A percentile compares a stretch with the other conserved stretches of the same genome.
phyloP scores from a whole-genome alignment of 2,888 invertebrate species.

The Sarcophaga variegata region DNA sequence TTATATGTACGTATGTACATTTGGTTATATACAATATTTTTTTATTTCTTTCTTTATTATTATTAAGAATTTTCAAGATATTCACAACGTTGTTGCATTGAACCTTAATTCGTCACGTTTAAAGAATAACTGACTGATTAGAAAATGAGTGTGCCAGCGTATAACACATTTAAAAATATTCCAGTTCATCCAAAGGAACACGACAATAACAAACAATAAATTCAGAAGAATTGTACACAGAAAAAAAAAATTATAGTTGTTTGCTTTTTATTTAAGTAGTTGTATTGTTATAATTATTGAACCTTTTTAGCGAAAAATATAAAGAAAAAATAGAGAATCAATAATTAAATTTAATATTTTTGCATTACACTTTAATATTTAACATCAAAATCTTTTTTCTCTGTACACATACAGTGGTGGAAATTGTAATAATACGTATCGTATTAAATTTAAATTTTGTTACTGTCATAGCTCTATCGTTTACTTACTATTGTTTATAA shows the following conservation, averaged over 20 bases:
- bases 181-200: slow-evolving; percentile 44
- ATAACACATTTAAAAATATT: slow-evolving; percentile 43
- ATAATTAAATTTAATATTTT: too few relatives aligned
- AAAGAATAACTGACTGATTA: slow-evolving; percentile 67
- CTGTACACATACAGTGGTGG: too few relatives aligned
- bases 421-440: too few relatives aligned
- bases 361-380: too few relatives aligned
- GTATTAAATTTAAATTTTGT: too few relatives aligned
- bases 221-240: background rate
- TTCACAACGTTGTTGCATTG: slow-evolving; percentile 46
- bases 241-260: background rate
- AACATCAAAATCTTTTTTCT: too few relatives aligned
- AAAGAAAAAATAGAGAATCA: too few relatives aligned
- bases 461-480: too few relatives aligned
- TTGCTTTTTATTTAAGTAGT: too few relatives aligned
- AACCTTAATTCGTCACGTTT: slow-evolving; percentile 66
- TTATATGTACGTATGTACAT: slow-evolving; percentile 4
- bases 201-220: slow-evolving; percentile 41
- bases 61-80: slow-evolving; percentile 32
- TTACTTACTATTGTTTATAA: too few relatives aligned
- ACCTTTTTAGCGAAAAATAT: too few relatives aligned
- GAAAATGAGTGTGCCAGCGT: slow-evolving; percentile 63
- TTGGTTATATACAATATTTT: background rate
- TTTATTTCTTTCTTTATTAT: background rate
- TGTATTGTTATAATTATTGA: too few relatives aligned